Evolutionary conservation across 2,797 vertebrate species (phyloP), one percentile per base, ranked within the genome.

Genomic region (Acanthornis magna): DNA sequence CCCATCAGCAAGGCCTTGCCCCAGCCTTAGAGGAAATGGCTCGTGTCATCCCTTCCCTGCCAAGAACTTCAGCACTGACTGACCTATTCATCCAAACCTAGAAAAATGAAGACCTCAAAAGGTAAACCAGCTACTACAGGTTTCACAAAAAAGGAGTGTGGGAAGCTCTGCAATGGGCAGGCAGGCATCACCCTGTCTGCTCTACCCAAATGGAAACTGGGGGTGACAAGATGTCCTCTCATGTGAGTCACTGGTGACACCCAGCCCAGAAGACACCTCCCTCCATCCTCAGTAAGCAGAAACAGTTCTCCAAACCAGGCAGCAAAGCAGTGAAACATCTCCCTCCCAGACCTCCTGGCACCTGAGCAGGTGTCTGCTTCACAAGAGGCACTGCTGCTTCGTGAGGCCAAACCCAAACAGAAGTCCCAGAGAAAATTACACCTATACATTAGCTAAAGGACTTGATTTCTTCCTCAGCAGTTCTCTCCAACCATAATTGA

Each of bases 151-250:
- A 6, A 2, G 19, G 16, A 40, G n/a, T 1, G 8, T 34, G 36
- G 11, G 60, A 82, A 75, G 12, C 22, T n/a, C 22, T 21, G 5
- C 34, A 57, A 13, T 0, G 0, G 47, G 22, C 15, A 88, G 54
- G 60, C 13, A 9, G 5, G 4, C 14, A 48, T 38, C 55, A 45
- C 32, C 17, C 0, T 1, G 42, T 57, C 21, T 1, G 1, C 47
- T 42, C 30, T 2, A 40, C 26, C 53, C n/a, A 77, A 42, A 54
- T 1, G 8, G 45, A 58, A 58, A 66, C 36, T 2, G 34, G 71
- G 13, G 21, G 34, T 40, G 75, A 73, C 0, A 4, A 71, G 23
- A 73, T 0, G 2, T 16, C 53, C 34, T 62, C 32, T 36, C 25
- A 18, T 1, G 1, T 7, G 13, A 79, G 32, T 27, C 76, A 50